Evolutionary conservation across 2,797 vertebrate genomes (phyloP), one percentile per base, ranked within the genome.

Genomic region (Mormyrops boulengeri): DNA sequence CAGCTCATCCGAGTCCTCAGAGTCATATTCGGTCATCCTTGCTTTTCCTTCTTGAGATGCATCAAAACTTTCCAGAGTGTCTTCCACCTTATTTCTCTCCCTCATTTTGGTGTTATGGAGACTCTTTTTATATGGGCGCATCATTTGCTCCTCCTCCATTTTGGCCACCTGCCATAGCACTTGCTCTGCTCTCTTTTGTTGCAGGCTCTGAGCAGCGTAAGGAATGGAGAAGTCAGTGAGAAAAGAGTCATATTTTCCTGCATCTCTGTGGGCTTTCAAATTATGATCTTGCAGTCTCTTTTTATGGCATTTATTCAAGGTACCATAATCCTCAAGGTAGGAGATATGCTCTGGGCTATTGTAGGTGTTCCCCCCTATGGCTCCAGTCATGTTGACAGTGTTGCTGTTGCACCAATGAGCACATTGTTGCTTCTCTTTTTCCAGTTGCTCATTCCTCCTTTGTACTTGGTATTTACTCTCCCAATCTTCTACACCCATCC

Each of bases 301-400:
- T 91, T 94, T 97, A 86, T 96, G 95, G 90, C 96, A 95, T 77
- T 97, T 95, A 88, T 97, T 97, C 91, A 97, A 97, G 12, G 97
- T 97, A 90, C 97, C 94, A 86, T 98, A 98, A 89, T 97, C 95
- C 90, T 97, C 95, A 60, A 97, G 97, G 93, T 98, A 98, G 89
- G 94, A 94, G 53, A 95, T 93, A 60, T 84, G 92, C 52, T 94
- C 94, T 91, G 91, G 62, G 90, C 91, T 94, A 53, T 93, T 93
- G 88, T 22, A 90, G 88, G 89, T 1, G 88, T 92, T 85, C 9
- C 90, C 87, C 94, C 93, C 0, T 91, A 90, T 60, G 19, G 92
- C 89, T 89, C 89, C 92, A 91, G 92, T 93, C 92, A 93, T 92
- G 89, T 90, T 92, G 89, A 93, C 90, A 66, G 95, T 93, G 91